Conservation (phyloP, 2,888 invertebrate species). For the Lycophotia porphyrea region DNA sequence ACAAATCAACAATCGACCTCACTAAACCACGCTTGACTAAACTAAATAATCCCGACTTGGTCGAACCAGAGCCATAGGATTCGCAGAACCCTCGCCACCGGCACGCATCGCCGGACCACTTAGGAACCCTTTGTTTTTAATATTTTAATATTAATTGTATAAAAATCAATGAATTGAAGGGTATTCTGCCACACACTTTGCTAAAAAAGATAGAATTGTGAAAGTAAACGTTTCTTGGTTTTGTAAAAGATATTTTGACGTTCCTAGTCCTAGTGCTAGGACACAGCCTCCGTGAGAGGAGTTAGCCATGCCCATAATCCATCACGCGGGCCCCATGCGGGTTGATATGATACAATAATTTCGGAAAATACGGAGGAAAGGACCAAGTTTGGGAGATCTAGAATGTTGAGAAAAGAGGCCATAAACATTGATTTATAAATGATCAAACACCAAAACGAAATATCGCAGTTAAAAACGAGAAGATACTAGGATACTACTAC, state of each 20-base stretch:
- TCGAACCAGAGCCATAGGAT: constrained; percentile 77
- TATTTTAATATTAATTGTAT: constrained; percentile 71
- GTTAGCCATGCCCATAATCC: too few species aligned
- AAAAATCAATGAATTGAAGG: constrained; percentile 48
- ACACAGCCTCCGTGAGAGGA: background rate
- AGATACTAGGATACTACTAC: too few species aligned
- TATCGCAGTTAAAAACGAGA: background rate
- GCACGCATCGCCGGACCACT: constrained; percentile 77
- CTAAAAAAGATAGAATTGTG: background rate
- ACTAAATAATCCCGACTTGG: constrained; percentile 82
- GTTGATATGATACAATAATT: background rate
- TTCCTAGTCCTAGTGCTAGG: background rate
- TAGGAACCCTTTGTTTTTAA: constrained; percentile 73
- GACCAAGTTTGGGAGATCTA: background rate
- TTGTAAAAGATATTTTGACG: background rate
- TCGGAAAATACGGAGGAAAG: background rate
- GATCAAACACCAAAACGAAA: background rate
- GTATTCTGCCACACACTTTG: constrained; percentile 52
- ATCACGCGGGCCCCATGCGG: too few species aligned
- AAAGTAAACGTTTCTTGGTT: background rate
- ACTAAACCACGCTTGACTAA: constrained; percentile 76
- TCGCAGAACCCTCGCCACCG: constrained; percentile 80
- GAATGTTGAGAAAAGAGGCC: background rate
- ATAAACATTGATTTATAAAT: background rate
- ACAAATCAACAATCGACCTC: constrained; percentile 27